Base-by-base conservation (phyloP, 2,888 invertebrate genomes). In the Ditula angustiorana region DNA sequence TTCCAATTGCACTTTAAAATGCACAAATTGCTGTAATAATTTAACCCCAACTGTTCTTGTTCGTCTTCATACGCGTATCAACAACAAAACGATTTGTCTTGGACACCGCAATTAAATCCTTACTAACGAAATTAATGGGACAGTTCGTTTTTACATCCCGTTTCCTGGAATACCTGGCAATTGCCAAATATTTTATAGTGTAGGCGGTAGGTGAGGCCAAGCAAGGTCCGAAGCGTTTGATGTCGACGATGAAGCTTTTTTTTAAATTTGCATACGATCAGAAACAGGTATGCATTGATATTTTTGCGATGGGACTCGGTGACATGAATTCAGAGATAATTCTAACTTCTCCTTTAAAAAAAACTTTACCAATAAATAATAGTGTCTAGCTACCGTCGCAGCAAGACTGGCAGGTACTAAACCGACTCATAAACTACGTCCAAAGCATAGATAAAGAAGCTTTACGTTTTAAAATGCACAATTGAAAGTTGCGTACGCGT, bases 1-100 rank as follows among this genome's bases (percentile, higher is more conserved):
- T 37, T 23, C 37, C 21, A 41, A 60, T 59, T 72, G 75, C 79
- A 77, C 80, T 81, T 80, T 50, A 50, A 60, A 60, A 50, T 59
- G 59, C 49, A 50, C 80, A 76, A 81, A 84, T 85, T 85, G 85
- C 78, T 80, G 77, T 74, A 75, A 80, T 86, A 85, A 81, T 76
- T 84, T 75, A 79, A 77, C 67, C 52, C 52, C 56, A 72, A 74
- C 78, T 77, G 80, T 28, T 37, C 72, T 70, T 68, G 73, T 78
- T 69, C 67, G 56, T 66, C 65, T 68, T 66, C 62, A 62, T 66
- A 61, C 63, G 74, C 75, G 41, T 19, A 41, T 76, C 73, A 70
- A 75, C 79, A 79, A 79, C 74, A 82, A 73, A 70, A 68, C 76
- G 65, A 79, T 80, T 71, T 73, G 75, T 78, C 75, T 70, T 41